These are phyloP conservation scores for Ametastegia equiseti DNA, from an alignment of 2,888 invertebrate species.

Conservation along the genomic window DNA sequence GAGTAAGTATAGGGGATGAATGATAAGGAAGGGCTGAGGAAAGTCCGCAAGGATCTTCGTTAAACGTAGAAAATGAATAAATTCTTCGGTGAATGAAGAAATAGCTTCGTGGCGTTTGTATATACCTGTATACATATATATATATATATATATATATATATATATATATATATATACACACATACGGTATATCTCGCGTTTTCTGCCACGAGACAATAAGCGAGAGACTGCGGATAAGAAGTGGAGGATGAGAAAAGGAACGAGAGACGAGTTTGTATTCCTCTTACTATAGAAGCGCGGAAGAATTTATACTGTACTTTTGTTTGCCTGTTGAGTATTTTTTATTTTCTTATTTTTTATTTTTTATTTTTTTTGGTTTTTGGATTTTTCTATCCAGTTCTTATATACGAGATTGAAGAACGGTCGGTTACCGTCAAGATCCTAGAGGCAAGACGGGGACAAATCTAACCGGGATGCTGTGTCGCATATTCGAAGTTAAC, in stretches of 20 bases:
- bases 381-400: not conserved
- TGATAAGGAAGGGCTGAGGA: not conserved
- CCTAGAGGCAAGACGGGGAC: constrained; percentile 72
- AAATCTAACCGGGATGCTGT: constrained; percentile 72
- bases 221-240: not conserved
- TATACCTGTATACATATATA: not conserved
- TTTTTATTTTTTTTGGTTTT: not conserved
- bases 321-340: not conserved
- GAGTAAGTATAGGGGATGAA: not conserved
- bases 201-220: constrained; percentile 48
- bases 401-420: too few relatives aligned
- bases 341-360: not conserved
- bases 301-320: constrained; percentile 57
- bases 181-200: not conserved
- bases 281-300: constrained; percentile 24
- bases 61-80: constrained; percentile 50
- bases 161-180: not conserved
- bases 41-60: not conserved
- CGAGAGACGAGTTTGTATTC: constrained; percentile 22
- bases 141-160: not conserved
- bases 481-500: constrained; percentile 70
- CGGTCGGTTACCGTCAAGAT: constrained; percentile 14
- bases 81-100: constrained; percentile 47
- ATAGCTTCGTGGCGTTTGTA: constrained; percentile 37
- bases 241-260: not conserved